Evolutionary conservation across 1,140 invertebrate species (phyloP).

Genomic region (Drosophila nikananu): DNA sequence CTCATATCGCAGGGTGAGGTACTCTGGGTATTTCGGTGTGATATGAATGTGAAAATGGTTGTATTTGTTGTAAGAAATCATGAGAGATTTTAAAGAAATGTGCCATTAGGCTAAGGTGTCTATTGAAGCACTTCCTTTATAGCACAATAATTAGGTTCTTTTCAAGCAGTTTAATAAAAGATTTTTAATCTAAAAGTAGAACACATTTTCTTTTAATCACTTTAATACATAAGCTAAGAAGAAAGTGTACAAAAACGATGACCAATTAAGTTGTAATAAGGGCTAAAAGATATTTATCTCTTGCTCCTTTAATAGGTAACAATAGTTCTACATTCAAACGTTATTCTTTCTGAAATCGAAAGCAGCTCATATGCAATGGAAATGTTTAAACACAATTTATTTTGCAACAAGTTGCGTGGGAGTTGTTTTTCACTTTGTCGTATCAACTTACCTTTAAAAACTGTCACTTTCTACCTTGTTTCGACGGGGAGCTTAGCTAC

Average conservation of each 20-base stretch:
- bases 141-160: neutral
- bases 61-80: neutral
- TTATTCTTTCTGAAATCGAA: conserved; percentile 9
- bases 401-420: conserved; percentile 13
- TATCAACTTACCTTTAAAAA: conserved; percentile 11
- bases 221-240: too few species aligned
- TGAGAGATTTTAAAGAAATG: neutral
- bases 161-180: neutral
- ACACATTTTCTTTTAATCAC: neutral
- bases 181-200: neutral
- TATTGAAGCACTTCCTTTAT: neutral
- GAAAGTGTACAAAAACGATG: too few species aligned
- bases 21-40: conserved; percentile 1
- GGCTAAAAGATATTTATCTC: too few species aligned
- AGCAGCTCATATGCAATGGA: conserved; percentile 22
- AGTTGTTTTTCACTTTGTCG: neutral
- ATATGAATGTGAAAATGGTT: neutral
- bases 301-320: conserved; percentile 6
- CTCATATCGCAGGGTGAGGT: neutral
- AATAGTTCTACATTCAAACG: neutral
- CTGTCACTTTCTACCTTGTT: conserved; percentile 1
- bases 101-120: neutral
- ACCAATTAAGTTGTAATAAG: too few species aligned
- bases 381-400: conserved; percentile 48
- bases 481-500: neutral